Base-by-base conservation (phyloP, 2,113 vertebrate genomes). In the Cephalophus harveyi region DNA sequence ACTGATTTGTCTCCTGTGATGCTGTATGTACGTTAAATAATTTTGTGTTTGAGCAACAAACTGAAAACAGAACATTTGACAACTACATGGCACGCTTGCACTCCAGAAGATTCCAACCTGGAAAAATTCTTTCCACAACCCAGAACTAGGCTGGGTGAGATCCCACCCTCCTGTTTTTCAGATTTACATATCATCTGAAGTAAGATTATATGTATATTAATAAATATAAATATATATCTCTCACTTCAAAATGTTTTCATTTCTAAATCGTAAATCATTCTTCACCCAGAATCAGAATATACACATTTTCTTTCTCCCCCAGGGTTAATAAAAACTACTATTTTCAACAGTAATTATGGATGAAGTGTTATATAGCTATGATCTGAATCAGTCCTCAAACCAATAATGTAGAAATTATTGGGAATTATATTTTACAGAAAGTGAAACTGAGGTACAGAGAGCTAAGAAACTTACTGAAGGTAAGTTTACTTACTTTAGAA, bases 41-140 rank as follows among this genome's bases (percentile, higher is more conserved):
- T 95, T 98, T 97, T 93, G 96, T 98, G 97, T 98, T 98, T 98
- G 97, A 98, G 96, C 98, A 98, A 98, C 97, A 98, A 98, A 98
- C 96, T 97, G 79, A 97, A 98, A 98, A 93, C 97, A 98, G 96
- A 97, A 91, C 5, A 1, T 89, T 97, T 98, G 96, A 98, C 95
- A 97, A 97, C 95, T 97, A 91, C 0, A 0, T 81, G 97, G 88
- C 93, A 95, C 91, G 97, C 93, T 91, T 96, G 86, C 89, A 55
- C 79, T 97, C 94, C 92, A 71, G 91, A 97, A 93, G 81, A 97
- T 91, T 97, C 94, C 25, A 52, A 90, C 93, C 48, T 86, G 95
- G 95, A 78, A 96, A 98, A 94, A 96, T 55, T 97, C 94, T 94
- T 91, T 82, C 83, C 89, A 76, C 11, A 78, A 89, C 83, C 96